These are phyloP conservation scores for Trissolcus brochymenae DNA, from an alignment of 2,888 invertebrate genomes.

Conservation along the genomic window DNA sequence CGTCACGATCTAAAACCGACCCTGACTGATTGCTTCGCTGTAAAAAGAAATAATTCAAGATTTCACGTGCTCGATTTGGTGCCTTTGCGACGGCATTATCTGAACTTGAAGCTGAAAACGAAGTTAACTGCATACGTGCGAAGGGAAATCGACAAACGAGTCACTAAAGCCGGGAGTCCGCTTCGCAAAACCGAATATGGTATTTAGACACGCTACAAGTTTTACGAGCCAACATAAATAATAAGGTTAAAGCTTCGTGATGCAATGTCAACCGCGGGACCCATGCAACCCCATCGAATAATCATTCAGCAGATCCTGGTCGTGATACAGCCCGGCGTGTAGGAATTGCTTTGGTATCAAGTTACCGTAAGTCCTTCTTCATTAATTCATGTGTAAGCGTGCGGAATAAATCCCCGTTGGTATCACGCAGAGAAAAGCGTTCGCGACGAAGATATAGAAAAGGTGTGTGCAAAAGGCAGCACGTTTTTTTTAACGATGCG, in stretches of 20 bases:
- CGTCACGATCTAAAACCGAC: slow-evolving; percentile 22
- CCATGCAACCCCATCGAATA: slow-evolving; percentile 60
- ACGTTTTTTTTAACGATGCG: slow-evolving; percentile 29
- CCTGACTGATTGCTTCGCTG: slow-evolving; percentile 42
- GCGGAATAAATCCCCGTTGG: slow-evolving; percentile 55
- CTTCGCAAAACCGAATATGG: slow-evolving; percentile 63
- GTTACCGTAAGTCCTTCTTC: slow-evolving; percentile 57
- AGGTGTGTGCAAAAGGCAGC: too few species aligned
- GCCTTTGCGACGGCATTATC: slow-evolving; percentile 47
- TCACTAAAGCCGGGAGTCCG: slow-evolving; percentile 48
- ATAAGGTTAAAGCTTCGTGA: slow-evolving; percentile 73
- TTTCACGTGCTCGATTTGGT: slow-evolving; percentile 50
- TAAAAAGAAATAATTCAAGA: slow-evolving; percentile 48
- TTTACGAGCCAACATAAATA: slow-evolving; percentile 74
- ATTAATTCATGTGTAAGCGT: slow-evolving; percentile 59
- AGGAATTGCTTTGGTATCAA: slow-evolving; percentile 51
- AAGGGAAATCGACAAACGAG: slow-evolving; percentile 54
- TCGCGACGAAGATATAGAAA: slow-evolving; percentile 23
- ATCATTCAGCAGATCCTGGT: slow-evolving; percentile 62
- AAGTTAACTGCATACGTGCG: slow-evolving; percentile 34
- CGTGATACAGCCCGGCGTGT: slow-evolving; percentile 60
- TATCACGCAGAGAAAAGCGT: slow-evolving; percentile 47
- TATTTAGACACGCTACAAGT: slow-evolving; percentile 73
- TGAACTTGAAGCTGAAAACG: slow-evolving; percentile 18
- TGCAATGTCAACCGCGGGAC: slow-evolving; percentile 69